Evolutionary conservation across 2,113 vertebrate genomes (phyloP), one percentile per base, ranked within the genome.

Genomic region (Aptenodytes forsteri): DNA sequence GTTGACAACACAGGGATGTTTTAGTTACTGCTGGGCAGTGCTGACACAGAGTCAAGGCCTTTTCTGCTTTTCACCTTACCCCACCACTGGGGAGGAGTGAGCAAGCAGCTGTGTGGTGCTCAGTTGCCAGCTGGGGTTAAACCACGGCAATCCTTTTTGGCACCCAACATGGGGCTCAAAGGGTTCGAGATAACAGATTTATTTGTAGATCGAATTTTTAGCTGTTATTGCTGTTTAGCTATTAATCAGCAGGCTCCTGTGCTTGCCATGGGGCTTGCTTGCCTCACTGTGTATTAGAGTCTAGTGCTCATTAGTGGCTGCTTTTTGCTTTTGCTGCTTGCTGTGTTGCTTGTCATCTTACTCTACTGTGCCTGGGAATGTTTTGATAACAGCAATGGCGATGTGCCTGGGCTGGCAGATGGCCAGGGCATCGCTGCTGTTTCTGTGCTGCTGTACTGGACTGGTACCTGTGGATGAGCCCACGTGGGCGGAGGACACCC

Each of bases 101-200:
- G 7, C 3, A 4, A 76, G 49, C 10, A 12, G 70, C 65, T 71
- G 21, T 3, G 2, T 25, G 16, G 55, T 8, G 5, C 30, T 62
- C 26, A 34, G 8, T 7, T 47, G 11, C 13, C 11, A 3, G 21
- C 9, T 49, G n/a, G 19, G 12, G 18, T 55, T 62, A 69, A 75
- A 62, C 18, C 34, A 61, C 3, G 3, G 32, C 34, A 72, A 13
- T 34, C 14, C 46, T 52, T 75, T 59, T 23, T 19, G 20, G 38
- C 14, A 8, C 25, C n/a, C 10, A 46, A 4, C 1, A 0, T 7
- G 3, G 9, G 34, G 9, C 44, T 85, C 8, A 1, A 79, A 52
- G 23, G 23, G 34, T 32, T 75, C 2, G 1, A 42, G 46, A 19
- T 20, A 70, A 69, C 15, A n/a, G 46, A 15, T 38, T 46, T 46